Base-by-base conservation (phyloP, 1,140 invertebrate species). In the Rhyzopertha dominica region DNA sequence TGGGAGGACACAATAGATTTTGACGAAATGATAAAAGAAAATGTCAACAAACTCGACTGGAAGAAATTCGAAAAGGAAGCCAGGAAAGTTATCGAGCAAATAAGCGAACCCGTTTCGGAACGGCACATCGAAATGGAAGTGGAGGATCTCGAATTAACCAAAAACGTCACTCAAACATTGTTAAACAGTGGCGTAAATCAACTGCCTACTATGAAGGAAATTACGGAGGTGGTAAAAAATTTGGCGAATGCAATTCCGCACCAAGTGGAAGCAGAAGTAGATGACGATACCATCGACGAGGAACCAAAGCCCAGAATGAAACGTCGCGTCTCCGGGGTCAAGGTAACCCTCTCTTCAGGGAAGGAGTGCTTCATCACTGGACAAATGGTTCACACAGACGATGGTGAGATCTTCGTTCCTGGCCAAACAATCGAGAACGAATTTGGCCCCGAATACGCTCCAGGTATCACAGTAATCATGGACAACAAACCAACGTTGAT, bases 381-480 rank as follows among this genome's bases (percentile, higher is more conserved):
- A 1, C 81, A 84, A 71, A 78, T 80, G 36, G 65, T 85, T n/a
- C 73, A 79, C 24, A 84, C 82, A 0, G 77, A 81, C 34, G 71
- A 73, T 39, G 83, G 83, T 3, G 70, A 76, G 34, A 61, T 82
- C 19, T 87, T 86, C 62, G 74, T 86, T 5, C 82, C 83, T 2
- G 84, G 84, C 16, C 81, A 85, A 65, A 82, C 82, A 5, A 65
- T 86, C n/a, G 68, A 79, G 51, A 83, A 81, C 7, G 77, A 80
- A 26, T 66, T 74, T 43, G 82, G 81, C 10, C 67, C 73, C 17
- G 66, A 76, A 40, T 89, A 87, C 63, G 76, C 84, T 34, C 82
- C 85, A 18, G 85, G 85, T 1, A 74, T 86, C 31, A 85, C 79
- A 28, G 73, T 87, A 7, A 75, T 79, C 50, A 78, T 81, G 0